Percentiles rank a stretch among this genome's conserved stretches.
These are phyloP conservation scores for Ormyrus rosae DNA, from an alignment of 2,888 invertebrate species.

Conservation along the genomic window DNA sequence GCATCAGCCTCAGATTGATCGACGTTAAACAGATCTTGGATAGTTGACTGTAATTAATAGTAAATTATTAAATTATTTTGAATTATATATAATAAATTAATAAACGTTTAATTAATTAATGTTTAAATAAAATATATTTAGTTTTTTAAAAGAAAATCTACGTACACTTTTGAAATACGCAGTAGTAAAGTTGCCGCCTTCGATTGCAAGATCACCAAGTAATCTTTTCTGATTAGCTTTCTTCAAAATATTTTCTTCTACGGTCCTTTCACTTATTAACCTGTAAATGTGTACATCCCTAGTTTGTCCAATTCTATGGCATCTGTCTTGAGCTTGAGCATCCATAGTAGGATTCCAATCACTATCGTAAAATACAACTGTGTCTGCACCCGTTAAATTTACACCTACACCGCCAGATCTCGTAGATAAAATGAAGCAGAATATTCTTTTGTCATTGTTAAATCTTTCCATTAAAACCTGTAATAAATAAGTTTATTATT, in stretches of 20 bases:
- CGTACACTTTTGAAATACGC: slow-evolving; percentile 93
- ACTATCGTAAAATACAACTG: slow-evolving; percentile 99
- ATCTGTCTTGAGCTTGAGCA: slow-evolving; percentile 96
- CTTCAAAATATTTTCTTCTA: slow-evolving; percentile 99
- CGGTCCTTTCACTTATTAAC: slow-evolving; percentile 96
- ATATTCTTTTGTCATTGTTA: slow-evolving; percentile 95
- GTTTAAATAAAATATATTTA: neutral
- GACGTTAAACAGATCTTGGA: slow-evolving; percentile 93
- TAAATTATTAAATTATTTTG: slow-evolving; percentile 35
- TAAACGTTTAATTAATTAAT: slow-evolving; percentile 8
- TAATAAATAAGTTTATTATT: slow-evolving; percentile 54
- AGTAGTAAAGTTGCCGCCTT: slow-evolving; percentile 98
- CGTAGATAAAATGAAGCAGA: slow-evolving; percentile 98
- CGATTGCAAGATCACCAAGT: slow-evolving; percentile 97
- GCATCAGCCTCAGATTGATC: slow-evolving; percentile 81
- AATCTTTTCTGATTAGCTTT: slow-evolving; percentile 98
- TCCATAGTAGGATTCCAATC: slow-evolving; percentile 99
- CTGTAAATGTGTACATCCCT: slow-evolving; percentile 98
- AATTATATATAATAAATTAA: slow-evolving; percentile 4
- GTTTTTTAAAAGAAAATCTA: slow-evolving; percentile 54
- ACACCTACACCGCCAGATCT: slow-evolving; percentile 98
- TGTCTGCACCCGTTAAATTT: slow-evolving; percentile 98
- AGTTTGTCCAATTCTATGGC: slow-evolving; percentile 99
- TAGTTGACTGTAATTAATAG: slow-evolving; percentile 82
- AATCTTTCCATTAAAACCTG: slow-evolving; percentile 96